Evolutionary conservation across 2,888 invertebrate genomes (phyloP).

Genomic region (Eledone cirrhosa): DNA sequence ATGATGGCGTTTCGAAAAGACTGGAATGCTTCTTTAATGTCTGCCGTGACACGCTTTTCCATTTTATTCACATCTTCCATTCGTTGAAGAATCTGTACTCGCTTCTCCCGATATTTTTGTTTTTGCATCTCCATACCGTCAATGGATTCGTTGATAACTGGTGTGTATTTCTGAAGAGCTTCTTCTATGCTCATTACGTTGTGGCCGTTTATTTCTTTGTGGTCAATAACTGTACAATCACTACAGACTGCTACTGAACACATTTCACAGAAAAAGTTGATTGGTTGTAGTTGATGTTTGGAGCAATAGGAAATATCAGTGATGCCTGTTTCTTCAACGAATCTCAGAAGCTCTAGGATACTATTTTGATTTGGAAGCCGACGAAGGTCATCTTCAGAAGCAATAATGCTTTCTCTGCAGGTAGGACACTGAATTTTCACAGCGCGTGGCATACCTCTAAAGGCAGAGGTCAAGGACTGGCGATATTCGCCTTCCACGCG

Average conservation of each 20-base stretch:
- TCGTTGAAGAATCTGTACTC: conserved; percentile 48
- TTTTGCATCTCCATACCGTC: conserved; percentile 46
- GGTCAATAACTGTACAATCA: conserved; percentile 60
- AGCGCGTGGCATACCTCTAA: conserved; percentile 57
- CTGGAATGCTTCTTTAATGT: conserved; percentile 55
- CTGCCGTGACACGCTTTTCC: conserved; percentile 51
- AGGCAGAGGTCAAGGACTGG: conserved; percentile 55
- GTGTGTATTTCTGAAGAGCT: conserved; percentile 57
- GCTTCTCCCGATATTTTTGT: conserved; percentile 47
- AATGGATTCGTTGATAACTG: conserved; percentile 54
- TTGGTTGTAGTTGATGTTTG: conserved; percentile 58
- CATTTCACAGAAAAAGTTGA: conserved; percentile 63
- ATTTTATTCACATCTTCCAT: conserved; percentile 54
- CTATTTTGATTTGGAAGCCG: conserved; percentile 60
- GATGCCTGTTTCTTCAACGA: conserved; percentile 52
- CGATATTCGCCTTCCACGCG: conserved; percentile 60
- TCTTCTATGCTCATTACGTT: conserved; percentile 59
- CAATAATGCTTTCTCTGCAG: conserved; percentile 55
- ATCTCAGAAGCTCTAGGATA: conserved; percentile 54
- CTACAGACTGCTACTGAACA: conserved; percentile 59
- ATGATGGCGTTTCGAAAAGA: conserved; percentile 53
- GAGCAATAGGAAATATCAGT: conserved; percentile 56
- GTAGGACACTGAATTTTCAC: conserved; percentile 60
- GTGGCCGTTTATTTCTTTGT: conserved; percentile 57
- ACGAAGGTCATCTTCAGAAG: conserved; percentile 52